A percentile compares a stretch with the other conserved stretches of the same genome.
Conservation (phyloP, 2,888 invertebrate genomes). For the Diachrysia chrysitis region DNA sequence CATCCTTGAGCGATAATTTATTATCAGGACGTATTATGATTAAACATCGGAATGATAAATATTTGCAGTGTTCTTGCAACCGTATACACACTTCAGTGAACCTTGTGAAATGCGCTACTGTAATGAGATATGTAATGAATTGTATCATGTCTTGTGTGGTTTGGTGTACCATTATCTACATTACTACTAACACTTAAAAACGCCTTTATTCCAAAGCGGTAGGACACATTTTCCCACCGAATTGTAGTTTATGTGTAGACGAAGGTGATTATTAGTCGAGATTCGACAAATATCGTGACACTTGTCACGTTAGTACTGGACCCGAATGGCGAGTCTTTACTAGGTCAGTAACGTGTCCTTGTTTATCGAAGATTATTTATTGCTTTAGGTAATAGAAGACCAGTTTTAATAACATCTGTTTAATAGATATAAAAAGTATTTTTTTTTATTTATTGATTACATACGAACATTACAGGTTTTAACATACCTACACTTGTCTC, state of each 20-base stretch:
- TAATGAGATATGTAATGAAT: background rate
- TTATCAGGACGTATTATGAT: slow-evolving; percentile 24
- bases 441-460: too few species aligned
- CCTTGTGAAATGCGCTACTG: background rate
- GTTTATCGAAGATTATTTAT: slow-evolving; percentile 5
- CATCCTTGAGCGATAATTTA: slow-evolving; percentile 15
- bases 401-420: slow-evolving; percentile 1
- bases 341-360: slow-evolving; percentile 5
- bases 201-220: too few species aligned
- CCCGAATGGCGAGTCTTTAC: background rate
- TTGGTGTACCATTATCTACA: background rate
- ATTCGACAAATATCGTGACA: slow-evolving; percentile 1
- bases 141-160: slow-evolving; percentile 5
- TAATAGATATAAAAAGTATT: background rate
- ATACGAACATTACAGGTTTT: too few species aligned
- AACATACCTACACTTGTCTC: too few species aligned
- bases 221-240: too few species aligned
- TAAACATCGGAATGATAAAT: slow-evolving; percentile 23
- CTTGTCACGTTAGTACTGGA: background rate
- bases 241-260: too few species aligned
- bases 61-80: slow-evolving; percentile 12
- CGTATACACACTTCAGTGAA: background rate
- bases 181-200: background rate
- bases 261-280: background rate
- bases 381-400: background rate